phyloP scores from a whole-genome alignment of 2,797 vertebrate species.

The Tokudaia tokunoshimensis region DNA sequence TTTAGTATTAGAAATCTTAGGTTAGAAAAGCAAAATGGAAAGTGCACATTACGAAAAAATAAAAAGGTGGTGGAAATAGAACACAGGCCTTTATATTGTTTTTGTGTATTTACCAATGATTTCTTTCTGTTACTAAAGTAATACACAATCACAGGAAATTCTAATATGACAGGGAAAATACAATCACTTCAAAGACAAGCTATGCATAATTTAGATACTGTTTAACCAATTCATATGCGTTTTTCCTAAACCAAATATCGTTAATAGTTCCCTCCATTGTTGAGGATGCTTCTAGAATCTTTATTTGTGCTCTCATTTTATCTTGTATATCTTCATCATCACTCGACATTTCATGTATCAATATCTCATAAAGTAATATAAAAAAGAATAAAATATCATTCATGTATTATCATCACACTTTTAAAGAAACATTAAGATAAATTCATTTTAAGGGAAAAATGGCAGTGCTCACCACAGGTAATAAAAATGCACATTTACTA shows the following conservation, averaged over 20 bases:
- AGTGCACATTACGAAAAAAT: neutral
- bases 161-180: neutral
- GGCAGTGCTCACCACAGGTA: neutral
- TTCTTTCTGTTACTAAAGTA: neutral
- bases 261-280: neutral
- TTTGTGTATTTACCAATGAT: neutral
- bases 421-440: constrained; percentile 6
- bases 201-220: neutral
- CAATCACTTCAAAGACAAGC: neutral
- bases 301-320: neutral
- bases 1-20: constrained; percentile 19
- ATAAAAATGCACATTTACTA: constrained; percentile 5
- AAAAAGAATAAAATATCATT: constrained; percentile 17
- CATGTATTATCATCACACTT: neutral
- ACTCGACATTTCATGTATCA: neutral
- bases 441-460: neutral
- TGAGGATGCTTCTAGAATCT: constrained; percentile 8
- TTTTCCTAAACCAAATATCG: constrained; percentile 43
- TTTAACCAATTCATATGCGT: neutral
- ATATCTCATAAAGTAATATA: constrained; percentile 11
- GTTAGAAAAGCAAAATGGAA: neutral
- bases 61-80: neutral
- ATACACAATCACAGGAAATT: neutral
- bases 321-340: neutral
- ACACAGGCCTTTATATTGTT: neutral